Base-by-base conservation (phyloP, 2,888 invertebrate species). In the Drosophila imparisetae region DNA sequence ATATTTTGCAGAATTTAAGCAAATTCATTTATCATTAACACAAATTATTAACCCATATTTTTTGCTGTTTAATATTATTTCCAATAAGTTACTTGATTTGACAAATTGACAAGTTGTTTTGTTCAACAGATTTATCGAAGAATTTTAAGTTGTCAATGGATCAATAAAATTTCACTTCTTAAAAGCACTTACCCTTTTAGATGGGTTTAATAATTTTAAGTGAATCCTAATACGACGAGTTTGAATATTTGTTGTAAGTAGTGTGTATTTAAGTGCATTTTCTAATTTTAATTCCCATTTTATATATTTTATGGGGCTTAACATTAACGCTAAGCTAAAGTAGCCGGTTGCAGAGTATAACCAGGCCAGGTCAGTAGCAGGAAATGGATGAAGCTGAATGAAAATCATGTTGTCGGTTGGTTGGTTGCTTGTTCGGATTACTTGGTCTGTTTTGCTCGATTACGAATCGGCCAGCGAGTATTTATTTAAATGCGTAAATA, bases 401-500 rank as follows among this genome's bases (percentile, higher is more conserved):
- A 80, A 83, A 78, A 81, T 66, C 83, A 80, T 83, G 83, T 80
- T 80, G 76, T 76, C 66, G 80, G 78, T 67, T 66, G 72, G 59
- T 54, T 75, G 54, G 75, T 65, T 38, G 67, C 48, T 67, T 27
- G 36, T 57, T 65, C 65, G 66, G 70, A 75, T 77, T 55, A 66
- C 50, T 66, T 32, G 66, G 50, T 72, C 80, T 77, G 80, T 64
- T 82, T 83, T 79, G 68, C 74, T 71, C 79, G 68, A 81, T 76
- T 83, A 62, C 81, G 75, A 68, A 73, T 75, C 53, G 61, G 49
- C 27, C 52, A 62, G 64, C 67, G 52, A 72, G 85, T 78, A 85
- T 84, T 84, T 85, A 84, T 84, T 85, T 84, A 84, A 84, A 83
- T 85, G 84, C 83, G 85, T 83, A 83, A 83, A 83, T 83, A 83